Evolutionary conservation across 2,888 invertebrate genomes (phyloP).

Genomic region (Acleris emargana): DNA sequence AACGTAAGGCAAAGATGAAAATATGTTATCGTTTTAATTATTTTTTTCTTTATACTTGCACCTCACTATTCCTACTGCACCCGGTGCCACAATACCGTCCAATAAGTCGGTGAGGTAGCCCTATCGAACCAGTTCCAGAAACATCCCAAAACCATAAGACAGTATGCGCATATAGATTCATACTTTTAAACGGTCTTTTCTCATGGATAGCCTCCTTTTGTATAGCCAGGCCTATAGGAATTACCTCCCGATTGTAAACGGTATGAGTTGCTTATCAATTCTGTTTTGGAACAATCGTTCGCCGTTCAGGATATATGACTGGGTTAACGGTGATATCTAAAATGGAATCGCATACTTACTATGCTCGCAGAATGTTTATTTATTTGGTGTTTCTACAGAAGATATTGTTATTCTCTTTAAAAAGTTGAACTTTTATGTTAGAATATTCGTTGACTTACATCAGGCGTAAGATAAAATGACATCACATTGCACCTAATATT

Average conservation of each 20-base stretch:
- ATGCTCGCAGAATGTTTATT: no score
- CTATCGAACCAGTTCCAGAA: neutral
- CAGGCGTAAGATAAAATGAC: no score
- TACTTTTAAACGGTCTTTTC: no score
- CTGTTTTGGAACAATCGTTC: constrained; percentile 16
- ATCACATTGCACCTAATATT: no score
- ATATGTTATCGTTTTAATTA: no score
- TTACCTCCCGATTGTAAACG: neutral
- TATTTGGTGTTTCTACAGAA: no score
- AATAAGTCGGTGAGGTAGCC: constrained; percentile 1
- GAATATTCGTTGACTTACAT: no score
- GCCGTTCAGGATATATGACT: constrained; percentile 14
- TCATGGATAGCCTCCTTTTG: neutral
- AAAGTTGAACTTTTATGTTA: no score
- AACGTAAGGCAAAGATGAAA: no score
- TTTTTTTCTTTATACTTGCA: no score
- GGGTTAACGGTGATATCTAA: constrained; percentile 14
- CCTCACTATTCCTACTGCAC: neutral
- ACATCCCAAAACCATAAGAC: neutral
- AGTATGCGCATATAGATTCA: no score
- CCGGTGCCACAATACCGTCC: neutral
- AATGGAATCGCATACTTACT: constrained; percentile 14
- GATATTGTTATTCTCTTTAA: no score
- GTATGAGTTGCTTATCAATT: constrained; percentile 5
- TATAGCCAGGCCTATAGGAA: neutral